Evolutionary conservation across 2,797 vertebrate genomes (phyloP).

Genomic region (Cygnus olor): DNA sequence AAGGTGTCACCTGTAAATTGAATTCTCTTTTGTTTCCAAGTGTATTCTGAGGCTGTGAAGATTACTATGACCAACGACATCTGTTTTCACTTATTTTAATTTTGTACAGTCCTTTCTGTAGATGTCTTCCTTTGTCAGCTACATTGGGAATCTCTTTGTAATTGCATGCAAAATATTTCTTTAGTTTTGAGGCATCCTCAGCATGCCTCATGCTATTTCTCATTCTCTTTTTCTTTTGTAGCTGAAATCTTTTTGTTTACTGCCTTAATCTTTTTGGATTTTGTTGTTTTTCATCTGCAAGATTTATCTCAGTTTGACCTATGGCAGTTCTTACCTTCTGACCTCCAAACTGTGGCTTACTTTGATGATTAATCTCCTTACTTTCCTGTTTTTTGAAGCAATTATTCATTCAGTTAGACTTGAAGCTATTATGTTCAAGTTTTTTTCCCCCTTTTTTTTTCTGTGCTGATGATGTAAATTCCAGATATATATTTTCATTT

Average conservation of each 20-base stretch:
- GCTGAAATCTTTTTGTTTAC: neutral
- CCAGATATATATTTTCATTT: neutral
- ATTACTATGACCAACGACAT: neutral
- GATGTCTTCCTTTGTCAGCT: neutral
- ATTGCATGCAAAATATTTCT: neutral
- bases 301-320: neutral
- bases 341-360: neutral
- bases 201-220: neutral
- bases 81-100: neutral
- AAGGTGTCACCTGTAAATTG: neutral
- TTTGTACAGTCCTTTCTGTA: neutral
- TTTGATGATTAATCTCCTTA: neutral
- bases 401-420: neutral
- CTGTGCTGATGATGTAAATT: neutral
- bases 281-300: neutral
- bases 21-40: neutral
- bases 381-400: neutral
- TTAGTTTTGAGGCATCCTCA: neutral
- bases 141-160: neutral
- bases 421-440: neutral
- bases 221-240: neutral
- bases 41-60: neutral
- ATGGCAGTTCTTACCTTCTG: neutral
- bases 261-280: neutral
- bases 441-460: neutral